Percentiles rank a stretch among this genome's conserved stretches.
phyloP scores from a whole-genome alignment of 2,888 invertebrate species.

The Ormyrus rosae region DNA sequence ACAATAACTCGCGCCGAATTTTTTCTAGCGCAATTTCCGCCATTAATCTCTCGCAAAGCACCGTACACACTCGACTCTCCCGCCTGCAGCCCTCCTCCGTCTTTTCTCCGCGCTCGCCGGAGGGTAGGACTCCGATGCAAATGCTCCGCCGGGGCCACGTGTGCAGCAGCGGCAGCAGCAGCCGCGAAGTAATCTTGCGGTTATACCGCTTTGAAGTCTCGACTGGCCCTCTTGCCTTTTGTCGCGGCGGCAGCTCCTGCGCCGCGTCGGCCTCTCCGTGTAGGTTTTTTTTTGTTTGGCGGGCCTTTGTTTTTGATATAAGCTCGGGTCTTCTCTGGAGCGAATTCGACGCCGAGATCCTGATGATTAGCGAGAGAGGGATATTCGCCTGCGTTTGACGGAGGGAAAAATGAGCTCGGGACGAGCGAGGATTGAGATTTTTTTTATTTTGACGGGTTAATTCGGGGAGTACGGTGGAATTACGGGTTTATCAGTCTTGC shows the following conservation, averaged over 20 bases:
- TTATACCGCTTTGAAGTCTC: slow-evolving; percentile 56
- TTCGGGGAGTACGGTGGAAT: too few relatives aligned
- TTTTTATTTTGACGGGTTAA: too few relatives aligned
- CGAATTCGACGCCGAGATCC: too few relatives aligned
- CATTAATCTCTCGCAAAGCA: neutral
- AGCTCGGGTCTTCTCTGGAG: too few relatives aligned
- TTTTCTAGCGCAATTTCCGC: slow-evolving; percentile 1
- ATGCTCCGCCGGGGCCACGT: neutral
- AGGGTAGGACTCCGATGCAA: slow-evolving; percentile 49
- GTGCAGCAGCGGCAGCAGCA: neutral
- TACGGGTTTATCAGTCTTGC: too few relatives aligned
- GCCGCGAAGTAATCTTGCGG: slow-evolving; percentile 50
- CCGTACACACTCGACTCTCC: too few relatives aligned
- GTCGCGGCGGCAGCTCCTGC: slow-evolving; percentile 8
- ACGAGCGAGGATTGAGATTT: too few relatives aligned
- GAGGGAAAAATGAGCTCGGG: too few relatives aligned
- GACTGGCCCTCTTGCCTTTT: slow-evolving; percentile 50
- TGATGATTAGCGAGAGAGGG: too few relatives aligned
- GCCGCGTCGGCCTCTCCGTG: slow-evolving; percentile 3
- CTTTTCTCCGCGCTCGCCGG: neutral
- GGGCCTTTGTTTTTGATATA: too few relatives aligned
- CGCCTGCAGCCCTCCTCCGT: neutral
- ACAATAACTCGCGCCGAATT: neutral
- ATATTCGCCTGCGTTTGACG: too few relatives aligned
- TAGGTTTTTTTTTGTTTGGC: too few relatives aligned